These are phyloP conservation scores for Gobio gobio DNA, from an alignment of 2,113 vertebrate species.

Conservation along the genomic window DNA sequence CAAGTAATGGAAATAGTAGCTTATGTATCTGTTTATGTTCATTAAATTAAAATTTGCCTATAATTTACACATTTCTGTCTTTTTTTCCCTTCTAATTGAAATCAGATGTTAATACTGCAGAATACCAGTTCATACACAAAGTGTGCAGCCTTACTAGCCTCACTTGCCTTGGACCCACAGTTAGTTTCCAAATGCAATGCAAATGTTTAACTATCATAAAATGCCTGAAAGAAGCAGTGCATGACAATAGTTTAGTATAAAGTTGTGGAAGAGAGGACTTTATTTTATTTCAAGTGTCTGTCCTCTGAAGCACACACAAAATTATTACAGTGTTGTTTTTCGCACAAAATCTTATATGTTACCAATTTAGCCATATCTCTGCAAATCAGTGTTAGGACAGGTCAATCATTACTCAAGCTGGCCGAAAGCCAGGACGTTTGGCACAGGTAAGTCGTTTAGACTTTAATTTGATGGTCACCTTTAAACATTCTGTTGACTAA, in stretches of 20 bases:
- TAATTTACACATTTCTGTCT: conserved; percentile 57
- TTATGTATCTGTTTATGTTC: conserved; percentile 88
- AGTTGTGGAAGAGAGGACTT: not conserved
- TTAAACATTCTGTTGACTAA: too few relatives aligned
- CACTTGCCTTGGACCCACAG: not conserved
- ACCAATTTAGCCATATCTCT: not conserved
- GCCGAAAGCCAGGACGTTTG: not conserved
- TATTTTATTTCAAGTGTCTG: not conserved
- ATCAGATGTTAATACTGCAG: not conserved
- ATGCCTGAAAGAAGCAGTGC: not conserved
- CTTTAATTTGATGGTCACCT: too few relatives aligned
- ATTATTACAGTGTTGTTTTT: not conserved
- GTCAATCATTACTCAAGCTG: not conserved
- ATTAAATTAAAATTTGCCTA: conserved; percentile 88
- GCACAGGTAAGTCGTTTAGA: not conserved
- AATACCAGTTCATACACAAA: not conserved
- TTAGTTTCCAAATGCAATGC: not conserved
- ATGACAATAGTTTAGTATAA: not conserved
- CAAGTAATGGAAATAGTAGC: conserved; percentile 82
- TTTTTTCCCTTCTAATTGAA: conserved; percentile 17
- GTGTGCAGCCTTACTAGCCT: not conserved
- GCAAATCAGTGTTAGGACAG: not conserved
- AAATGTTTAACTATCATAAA: not conserved
- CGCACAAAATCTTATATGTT: not conserved
- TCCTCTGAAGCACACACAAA: not conserved